A percentile compares a stretch with the other conserved stretches of the same genome.
These are phyloP conservation scores for Pristionchus fissidentatus DNA, from an alignment of 2,888 invertebrate species.

Conservation along the genomic window DNA sequence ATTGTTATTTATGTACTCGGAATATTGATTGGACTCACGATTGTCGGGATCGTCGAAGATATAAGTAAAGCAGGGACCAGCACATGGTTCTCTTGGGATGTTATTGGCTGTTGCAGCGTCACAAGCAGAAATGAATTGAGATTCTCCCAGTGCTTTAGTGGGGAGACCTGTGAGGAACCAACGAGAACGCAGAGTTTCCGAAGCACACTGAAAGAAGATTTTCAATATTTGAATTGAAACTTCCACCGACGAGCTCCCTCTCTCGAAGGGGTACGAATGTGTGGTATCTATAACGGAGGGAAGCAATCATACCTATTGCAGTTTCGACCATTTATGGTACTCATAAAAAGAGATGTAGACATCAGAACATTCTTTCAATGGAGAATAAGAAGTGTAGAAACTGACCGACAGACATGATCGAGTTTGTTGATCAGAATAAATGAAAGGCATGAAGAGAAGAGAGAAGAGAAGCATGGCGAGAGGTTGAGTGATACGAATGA, in stretches of 20 bases:
- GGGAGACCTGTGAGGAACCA: constrained; percentile 63
- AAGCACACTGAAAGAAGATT: constrained; percentile 54
- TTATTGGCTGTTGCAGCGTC: neutral
- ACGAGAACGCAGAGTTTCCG: constrained; percentile 50
- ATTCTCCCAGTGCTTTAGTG: neutral
- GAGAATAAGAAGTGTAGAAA: neutral
- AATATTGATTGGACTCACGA: neutral
- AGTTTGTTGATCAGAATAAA: neutral
- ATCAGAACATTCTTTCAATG: neutral
- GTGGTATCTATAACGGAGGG: too few species aligned
- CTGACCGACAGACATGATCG: neutral
- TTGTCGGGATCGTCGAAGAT: constrained; percentile 39
- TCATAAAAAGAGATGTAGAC: neutral
- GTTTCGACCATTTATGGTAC: too few species aligned
- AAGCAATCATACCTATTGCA: too few species aligned
- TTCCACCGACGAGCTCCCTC: too few species aligned
- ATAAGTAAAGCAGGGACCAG: constrained; percentile 42
- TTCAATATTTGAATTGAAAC: neutral
- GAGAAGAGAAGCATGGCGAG: neutral
- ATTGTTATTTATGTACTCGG: neutral
- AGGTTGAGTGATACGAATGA: too few species aligned
- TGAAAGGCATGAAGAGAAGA: neutral
- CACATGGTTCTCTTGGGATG: neutral
- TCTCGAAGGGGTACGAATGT: too few species aligned
- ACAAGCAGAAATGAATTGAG: neutral